phyloP scores from a whole-genome alignment of 1,140 invertebrate species.

The Drosophila funebris region DNA sequence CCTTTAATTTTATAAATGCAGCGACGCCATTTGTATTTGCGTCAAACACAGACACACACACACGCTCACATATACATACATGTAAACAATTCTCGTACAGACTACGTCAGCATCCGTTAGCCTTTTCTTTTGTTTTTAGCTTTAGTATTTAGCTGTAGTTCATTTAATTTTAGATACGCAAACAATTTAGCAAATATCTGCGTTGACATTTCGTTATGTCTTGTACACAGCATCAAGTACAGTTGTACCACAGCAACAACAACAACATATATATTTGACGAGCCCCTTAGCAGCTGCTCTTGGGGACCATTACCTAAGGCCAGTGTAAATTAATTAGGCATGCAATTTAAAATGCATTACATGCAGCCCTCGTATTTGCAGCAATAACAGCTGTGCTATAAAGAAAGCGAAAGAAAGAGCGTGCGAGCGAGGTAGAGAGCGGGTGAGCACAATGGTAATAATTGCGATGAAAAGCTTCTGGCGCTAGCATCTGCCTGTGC shows the following conservation, averaged over 20 bases:
- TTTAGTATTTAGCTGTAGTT: slow-evolving; percentile 46
- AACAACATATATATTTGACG: slow-evolving; percentile 27
- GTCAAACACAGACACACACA: slow-evolving; percentile 39
- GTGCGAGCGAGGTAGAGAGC: slow-evolving; percentile 5
- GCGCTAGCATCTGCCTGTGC: slow-evolving; percentile 9
- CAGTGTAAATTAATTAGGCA: slow-evolving; percentile 18
- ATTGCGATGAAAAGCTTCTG: slow-evolving; percentile 45
- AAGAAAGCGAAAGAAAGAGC: background rate
- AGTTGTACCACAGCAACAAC: slow-evolving; percentile 59
- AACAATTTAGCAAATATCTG: slow-evolving; percentile 65
- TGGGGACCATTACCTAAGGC: background rate
- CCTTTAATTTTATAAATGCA: slow-evolving; percentile 13
- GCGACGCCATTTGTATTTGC: slow-evolving; percentile 47
- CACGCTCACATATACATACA: background rate
- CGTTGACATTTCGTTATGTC: slow-evolving; percentile 35
- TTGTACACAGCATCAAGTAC: slow-evolving; percentile 55
- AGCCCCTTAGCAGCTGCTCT: slow-evolving; percentile 41
- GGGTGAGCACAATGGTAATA: no score
- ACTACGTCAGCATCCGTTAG: slow-evolving; percentile 36
- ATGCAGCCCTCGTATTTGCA: slow-evolving; percentile 32
- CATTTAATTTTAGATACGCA: slow-evolving; percentile 71
- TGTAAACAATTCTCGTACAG: background rate
- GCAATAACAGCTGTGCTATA: slow-evolving; percentile 28
- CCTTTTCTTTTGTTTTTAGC: slow-evolving; percentile 24
- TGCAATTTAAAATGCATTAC: slow-evolving; percentile 22